Evolutionary conservation across 2,797 vertebrate genomes (phyloP).

Genomic region (Poecilia wingei): DNA sequence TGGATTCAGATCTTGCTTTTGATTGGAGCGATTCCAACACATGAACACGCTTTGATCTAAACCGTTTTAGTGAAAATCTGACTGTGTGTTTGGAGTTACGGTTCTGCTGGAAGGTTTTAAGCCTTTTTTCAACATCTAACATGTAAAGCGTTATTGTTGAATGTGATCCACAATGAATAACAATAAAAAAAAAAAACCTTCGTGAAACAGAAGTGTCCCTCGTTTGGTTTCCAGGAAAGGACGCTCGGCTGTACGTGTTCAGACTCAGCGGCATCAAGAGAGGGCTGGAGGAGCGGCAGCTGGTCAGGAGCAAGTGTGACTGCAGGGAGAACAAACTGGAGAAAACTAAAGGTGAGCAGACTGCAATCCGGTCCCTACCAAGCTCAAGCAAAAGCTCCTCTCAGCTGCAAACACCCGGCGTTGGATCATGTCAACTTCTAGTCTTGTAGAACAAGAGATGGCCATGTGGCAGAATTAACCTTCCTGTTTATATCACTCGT

Average conservation of each 20-base stretch:
- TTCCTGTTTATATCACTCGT: not conserved
- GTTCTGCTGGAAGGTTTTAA: too few relatives aligned
- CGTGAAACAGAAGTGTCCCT: constrained; percentile 39
- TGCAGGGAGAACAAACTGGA: constrained; percentile 97
- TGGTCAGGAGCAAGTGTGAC: constrained; percentile 87
- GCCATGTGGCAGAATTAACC: not conserved
- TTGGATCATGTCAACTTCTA: not conserved
- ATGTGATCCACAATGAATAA: constrained; percentile 14
- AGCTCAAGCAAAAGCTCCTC: not conserved
- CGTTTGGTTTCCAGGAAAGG: constrained; percentile 86
- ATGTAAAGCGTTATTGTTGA: too few relatives aligned
- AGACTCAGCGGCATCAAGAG: constrained; percentile 86
- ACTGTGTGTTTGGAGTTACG: not conserved
- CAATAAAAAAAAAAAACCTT: constrained; percentile 51
- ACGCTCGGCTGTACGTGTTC: constrained; percentile 94
- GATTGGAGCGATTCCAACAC: not conserved
- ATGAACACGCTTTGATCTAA: not conserved
- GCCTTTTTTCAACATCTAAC: too few relatives aligned
- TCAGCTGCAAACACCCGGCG: not conserved
- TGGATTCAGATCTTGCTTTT: not conserved
- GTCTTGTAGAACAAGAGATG: not conserved
- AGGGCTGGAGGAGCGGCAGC: constrained; percentile 86
- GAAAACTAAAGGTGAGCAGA: constrained; percentile 92
- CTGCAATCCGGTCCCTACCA: not conserved
- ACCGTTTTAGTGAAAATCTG: not conserved